These are phyloP conservation scores for Argentina silus DNA, from an alignment of 2,797 vertebrate species.

Conservation along the genomic window DNA sequence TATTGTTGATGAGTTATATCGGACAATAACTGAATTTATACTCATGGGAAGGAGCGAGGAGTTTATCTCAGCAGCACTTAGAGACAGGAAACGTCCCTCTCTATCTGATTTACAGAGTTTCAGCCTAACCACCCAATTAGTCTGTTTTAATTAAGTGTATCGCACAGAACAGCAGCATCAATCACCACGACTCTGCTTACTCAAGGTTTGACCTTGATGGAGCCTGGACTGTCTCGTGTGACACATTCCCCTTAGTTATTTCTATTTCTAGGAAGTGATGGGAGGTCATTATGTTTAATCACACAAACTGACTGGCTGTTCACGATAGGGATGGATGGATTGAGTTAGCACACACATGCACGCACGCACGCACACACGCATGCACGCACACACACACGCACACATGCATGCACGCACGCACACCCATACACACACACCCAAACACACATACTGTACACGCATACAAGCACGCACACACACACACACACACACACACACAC, in stretches of 20 bases:
- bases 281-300: conserved; percentile 51
- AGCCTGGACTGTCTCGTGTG: conserved; percentile 26
- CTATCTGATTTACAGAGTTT: conserved; percentile 58
- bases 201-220: conserved; percentile 26
- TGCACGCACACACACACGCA: no score
- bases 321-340: conserved; percentile 10
- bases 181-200: conserved; percentile 45
- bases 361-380: no score
- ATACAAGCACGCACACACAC: no score
- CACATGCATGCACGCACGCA: no score
- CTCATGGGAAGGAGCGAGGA: neutral
- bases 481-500: no score
- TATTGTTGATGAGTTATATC: neutral
- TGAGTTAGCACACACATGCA: conserved; percentile 17
- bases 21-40: no score
- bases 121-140: conserved; percentile 55
- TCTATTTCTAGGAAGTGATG: conserved; percentile 29
- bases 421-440: no score
- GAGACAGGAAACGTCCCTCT: conserved; percentile 38
- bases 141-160: conserved; percentile 70
- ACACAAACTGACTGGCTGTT: conserved; percentile 32
- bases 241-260: conserved; percentile 32
- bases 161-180: conserved; percentile 43
- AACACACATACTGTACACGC: no score
- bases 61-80: conserved; percentile 9